Evolutionary conservation across 1,140 invertebrate species (phyloP).

Genomic region (Rhyzopertha dominica): DNA sequence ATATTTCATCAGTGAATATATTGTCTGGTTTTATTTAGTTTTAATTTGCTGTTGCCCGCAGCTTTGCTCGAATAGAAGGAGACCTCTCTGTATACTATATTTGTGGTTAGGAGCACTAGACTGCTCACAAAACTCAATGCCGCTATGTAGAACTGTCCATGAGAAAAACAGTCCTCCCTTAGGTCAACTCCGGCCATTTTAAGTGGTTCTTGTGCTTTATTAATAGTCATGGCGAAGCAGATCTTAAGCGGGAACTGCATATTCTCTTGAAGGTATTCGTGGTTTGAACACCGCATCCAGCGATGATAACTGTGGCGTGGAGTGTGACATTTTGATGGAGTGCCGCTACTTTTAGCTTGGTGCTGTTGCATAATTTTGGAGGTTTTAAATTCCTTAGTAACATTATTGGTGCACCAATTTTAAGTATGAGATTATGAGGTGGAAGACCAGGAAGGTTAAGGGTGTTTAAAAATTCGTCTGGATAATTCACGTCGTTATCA

Average conservation of each 20-base stretch:
- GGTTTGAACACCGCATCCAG: slow-evolving; percentile 37
- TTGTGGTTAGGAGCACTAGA: too few species aligned
- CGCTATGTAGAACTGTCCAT: too few species aligned
- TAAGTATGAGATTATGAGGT: slow-evolving; percentile 40
- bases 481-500: slow-evolving; percentile 33
- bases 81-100: too few species aligned
- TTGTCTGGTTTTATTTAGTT: too few species aligned
- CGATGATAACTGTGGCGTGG: slow-evolving; percentile 24
- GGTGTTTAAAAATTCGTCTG: slow-evolving; percentile 35
- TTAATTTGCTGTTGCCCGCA: too few species aligned
- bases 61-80: too few species aligned
- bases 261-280: slow-evolving; percentile 37
- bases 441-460: slow-evolving; percentile 35
- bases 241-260: slow-evolving; percentile 45
- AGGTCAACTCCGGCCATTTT: too few species aligned
- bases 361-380: slow-evolving; percentile 46
- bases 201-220: too few species aligned
- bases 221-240: too few species aligned
- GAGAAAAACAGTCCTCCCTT: too few species aligned
- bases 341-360: slow-evolving; percentile 32
- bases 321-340: slow-evolving; percentile 30
- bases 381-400: slow-evolving; percentile 45
- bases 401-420: slow-evolving; percentile 42
- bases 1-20: too few species aligned
- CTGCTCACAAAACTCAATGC: too few species aligned